These are phyloP conservation scores for Marasmarcha lunaedactyla DNA, from an alignment of 2,888 invertebrate genomes.

Conservation along the genomic window DNA sequence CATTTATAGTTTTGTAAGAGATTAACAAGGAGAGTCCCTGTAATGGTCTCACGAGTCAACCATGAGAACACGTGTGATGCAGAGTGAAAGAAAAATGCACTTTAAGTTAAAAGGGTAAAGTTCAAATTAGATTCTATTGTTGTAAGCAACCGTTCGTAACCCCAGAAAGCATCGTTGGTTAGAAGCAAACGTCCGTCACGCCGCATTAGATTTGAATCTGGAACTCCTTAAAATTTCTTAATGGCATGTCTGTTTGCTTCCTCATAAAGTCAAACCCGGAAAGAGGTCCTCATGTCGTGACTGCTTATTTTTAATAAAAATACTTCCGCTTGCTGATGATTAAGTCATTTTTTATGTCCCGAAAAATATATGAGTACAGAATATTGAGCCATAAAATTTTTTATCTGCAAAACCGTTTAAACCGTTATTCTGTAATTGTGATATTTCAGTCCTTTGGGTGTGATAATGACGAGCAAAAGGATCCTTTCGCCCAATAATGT, in stretches of 20 bases:
- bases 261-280: too few relatives aligned
- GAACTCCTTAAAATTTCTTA: conserved; percentile 51
- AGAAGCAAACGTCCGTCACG: conserved; percentile 38
- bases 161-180: conserved; percentile 1
- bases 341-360: too few relatives aligned
- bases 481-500: not conserved
- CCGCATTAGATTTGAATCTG: conserved; percentile 58
- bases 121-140: conserved; percentile 11
- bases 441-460: not conserved
- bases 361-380: not conserved
- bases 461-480: not conserved
- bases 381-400: not conserved
- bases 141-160: conserved; percentile 2
- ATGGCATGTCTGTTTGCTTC: conserved; percentile 27
- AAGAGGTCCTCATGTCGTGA: too few relatives aligned
- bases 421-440: too few relatives aligned
- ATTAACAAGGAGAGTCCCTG: conserved; percentile 17
- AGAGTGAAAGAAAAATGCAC: conserved; percentile 1
- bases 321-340: too few relatives aligned
- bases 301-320: too few relatives aligned
- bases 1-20: not conserved
- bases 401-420: too few relatives aligned
- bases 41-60: conserved; percentile 26
- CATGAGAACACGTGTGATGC: conserved; percentile 28
- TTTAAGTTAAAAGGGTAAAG: conserved; percentile 10